Evolutionary conservation across 2,797 vertebrate species (phyloP).

Genomic region (Chelmon rostratus): DNA sequence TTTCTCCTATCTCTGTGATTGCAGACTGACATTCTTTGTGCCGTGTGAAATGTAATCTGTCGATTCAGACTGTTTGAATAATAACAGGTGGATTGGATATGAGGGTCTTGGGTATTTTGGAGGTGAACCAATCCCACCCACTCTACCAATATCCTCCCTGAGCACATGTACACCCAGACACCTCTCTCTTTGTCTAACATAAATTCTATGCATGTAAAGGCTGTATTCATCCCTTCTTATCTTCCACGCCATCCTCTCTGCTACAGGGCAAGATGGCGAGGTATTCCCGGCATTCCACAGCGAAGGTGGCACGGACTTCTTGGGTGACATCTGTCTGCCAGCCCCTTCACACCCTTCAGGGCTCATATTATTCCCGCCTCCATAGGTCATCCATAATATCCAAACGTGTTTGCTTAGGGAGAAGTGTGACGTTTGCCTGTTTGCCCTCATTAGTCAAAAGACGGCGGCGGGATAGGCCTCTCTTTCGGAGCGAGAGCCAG

Average conservation of each 20-base stretch:
- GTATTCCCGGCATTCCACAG: slow-evolving; percentile 70
- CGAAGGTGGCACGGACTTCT: slow-evolving; percentile 61
- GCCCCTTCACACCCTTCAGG: slow-evolving; percentile 69
- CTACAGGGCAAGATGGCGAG: slow-evolving; percentile 44
- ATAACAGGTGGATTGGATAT: slow-evolving; percentile 78
- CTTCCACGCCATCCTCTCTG: slow-evolving; percentile 56
- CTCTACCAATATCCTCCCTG: slow-evolving; percentile 50
- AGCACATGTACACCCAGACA: slow-evolving; percentile 38
- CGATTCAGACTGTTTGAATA: slow-evolving; percentile 69
- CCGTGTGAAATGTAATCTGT: slow-evolving; percentile 69
- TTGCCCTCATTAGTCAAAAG: slow-evolving; percentile 83
- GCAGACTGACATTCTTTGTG: slow-evolving; percentile 69
- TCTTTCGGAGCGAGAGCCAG: slow-evolving; percentile 57
- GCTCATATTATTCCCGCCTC: slow-evolving; percentile 68
- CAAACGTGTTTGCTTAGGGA: slow-evolving; percentile 80
- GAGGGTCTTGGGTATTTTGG: slow-evolving; percentile 69
- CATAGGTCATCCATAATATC: slow-evolving; percentile 78
- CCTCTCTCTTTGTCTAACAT: slow-evolving; percentile 49
- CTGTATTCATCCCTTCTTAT: slow-evolving; percentile 59
- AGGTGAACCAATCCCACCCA: slow-evolving; percentile 73
- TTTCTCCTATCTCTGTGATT: slow-evolving; percentile 68
- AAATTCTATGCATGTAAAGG: slow-evolving; percentile 50
- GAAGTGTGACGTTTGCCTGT: slow-evolving; percentile 74
- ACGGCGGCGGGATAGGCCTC: slow-evolving; percentile 60
- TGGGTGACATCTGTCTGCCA: slow-evolving; percentile 61